Evolutionary conservation across 2,797 vertebrate genomes (phyloP).

Genomic region (Cercopithecus neglectus): DNA sequence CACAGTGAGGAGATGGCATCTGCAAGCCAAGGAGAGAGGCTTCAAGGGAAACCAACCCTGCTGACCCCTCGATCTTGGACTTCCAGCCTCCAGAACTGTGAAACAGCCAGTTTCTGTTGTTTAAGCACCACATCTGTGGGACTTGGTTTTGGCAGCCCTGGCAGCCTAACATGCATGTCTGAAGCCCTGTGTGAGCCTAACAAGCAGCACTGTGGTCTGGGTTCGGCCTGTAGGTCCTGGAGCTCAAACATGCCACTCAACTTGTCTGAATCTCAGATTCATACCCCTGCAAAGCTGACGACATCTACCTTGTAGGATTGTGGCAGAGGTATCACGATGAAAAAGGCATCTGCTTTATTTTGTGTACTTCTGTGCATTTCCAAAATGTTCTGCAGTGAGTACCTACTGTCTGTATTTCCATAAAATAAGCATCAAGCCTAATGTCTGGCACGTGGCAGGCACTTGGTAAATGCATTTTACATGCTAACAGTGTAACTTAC

Average conservation of each 20-base stretch:
- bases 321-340: rapidly evolving
- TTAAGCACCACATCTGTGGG: background rate
- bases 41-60: background rate
- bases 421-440: background rate
- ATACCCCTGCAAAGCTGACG: rapidly evolving
- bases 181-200: rapidly evolving
- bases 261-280: rapidly evolving
- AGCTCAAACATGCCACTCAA: background rate
- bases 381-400: background rate
- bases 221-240: background rate
- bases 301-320: rapidly evolving
- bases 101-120: background rate
- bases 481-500: too few relatives aligned
- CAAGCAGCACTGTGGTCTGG: rapidly evolving
- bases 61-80: rapidly evolving
- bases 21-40: too few relatives aligned
- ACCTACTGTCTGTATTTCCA: background rate
- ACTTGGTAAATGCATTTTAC: rapidly evolving
- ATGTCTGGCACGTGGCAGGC: rapidly evolving
- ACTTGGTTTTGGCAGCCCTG: too few relatives aligned
- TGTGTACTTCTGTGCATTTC: rapidly evolving
- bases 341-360: rapidly evolving
- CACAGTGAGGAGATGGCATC: rapidly evolving
- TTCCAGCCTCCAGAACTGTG: background rate
- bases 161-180: too few relatives aligned